phyloP scores from a whole-genome alignment of 2,888 invertebrate species.

The Stenoptilia bipunctidactyla region DNA sequence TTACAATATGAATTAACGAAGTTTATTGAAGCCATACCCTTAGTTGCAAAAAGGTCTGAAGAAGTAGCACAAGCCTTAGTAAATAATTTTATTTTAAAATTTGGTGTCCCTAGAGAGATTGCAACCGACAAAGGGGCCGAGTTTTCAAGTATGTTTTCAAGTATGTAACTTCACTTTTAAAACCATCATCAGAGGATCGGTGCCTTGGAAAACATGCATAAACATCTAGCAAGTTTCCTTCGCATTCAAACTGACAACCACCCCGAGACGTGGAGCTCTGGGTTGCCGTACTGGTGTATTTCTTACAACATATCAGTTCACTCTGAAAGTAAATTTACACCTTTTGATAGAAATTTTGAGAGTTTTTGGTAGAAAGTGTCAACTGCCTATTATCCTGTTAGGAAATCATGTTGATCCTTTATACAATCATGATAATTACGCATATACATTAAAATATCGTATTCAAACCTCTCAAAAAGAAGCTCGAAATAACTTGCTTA shows the following conservation, averaged over 20 bases:
- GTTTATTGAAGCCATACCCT: constrained; percentile 12
- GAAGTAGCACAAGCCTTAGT: constrained; percentile 9
- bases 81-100: constrained; percentile 11
- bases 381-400: constrained; percentile 2
- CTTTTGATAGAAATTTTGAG: constrained; percentile 8
- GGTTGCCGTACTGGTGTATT: constrained; percentile 6
- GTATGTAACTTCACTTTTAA: constrained; percentile 13
- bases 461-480: constrained; percentile 5
- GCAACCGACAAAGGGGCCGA: constrained; percentile 12
- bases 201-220: no score
- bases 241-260: constrained; percentile 7
- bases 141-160: constrained; percentile 8
- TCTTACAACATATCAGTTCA: no score
- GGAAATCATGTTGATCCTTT: constrained; percentile 2
- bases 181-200: constrained; percentile 4
- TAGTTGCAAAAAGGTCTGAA: constrained; percentile 5
- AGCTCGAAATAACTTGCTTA: constrained; percentile 6
- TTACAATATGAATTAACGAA: constrained; percentile 9
- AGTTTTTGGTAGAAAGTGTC: constrained; percentile 11
- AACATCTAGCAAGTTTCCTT: no score
- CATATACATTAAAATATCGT: constrained; percentile 4
- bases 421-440: constrained; percentile 6
- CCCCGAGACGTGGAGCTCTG: constrained; percentile 5
- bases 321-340: constrained; percentile 4
- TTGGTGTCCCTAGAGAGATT: constrained; percentile 11